phyloP scores from a whole-genome alignment of 2,113 vertebrate species.

The Callaeas wilsoni region DNA sequence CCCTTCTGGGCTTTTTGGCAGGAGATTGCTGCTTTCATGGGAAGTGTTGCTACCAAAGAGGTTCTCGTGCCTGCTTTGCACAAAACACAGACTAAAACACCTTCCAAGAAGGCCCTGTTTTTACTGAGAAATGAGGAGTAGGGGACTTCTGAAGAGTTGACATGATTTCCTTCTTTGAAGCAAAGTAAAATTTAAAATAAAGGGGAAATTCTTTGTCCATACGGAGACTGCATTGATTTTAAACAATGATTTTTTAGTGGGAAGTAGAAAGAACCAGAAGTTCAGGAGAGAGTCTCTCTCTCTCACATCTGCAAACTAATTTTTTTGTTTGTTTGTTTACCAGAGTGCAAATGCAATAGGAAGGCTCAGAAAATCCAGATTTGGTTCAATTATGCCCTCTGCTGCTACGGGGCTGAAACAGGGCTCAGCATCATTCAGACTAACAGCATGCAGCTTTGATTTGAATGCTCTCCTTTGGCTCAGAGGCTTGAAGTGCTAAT shows the following conservation, averaged over 20 bases:
- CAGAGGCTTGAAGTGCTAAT: not conserved
- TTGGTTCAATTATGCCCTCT: not conserved
- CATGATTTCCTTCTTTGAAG: not conserved
- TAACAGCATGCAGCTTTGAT: not conserved
- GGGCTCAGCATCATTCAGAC: not conserved
- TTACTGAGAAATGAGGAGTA: not conserved
- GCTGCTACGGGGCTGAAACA: not conserved
- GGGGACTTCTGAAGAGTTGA: not conserved
- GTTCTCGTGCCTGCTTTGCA: fast-evolving
- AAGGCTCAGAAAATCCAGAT: not conserved
- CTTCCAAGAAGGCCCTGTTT: not conserved
- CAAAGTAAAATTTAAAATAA: not conserved
- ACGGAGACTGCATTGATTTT: not conserved
- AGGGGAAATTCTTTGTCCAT: not conserved
- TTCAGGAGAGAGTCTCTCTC: not conserved
- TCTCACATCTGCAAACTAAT: not conserved
- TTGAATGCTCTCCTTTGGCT: not conserved
- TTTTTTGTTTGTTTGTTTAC: not conserved
- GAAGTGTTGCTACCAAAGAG: not conserved
- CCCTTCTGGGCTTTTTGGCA: not conserved
- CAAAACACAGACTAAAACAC: not conserved
- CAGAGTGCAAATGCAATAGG: not conserved
- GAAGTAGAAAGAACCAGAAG: not conserved
- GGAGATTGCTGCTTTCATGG: not conserved
- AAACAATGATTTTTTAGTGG: not conserved